Percentiles rank a stretch among this genome's conserved stretches.
These are phyloP conservation scores for Alethe castanea DNA, from an alignment of 2,113 vertebrate species.

Conservation along the genomic window DNA sequence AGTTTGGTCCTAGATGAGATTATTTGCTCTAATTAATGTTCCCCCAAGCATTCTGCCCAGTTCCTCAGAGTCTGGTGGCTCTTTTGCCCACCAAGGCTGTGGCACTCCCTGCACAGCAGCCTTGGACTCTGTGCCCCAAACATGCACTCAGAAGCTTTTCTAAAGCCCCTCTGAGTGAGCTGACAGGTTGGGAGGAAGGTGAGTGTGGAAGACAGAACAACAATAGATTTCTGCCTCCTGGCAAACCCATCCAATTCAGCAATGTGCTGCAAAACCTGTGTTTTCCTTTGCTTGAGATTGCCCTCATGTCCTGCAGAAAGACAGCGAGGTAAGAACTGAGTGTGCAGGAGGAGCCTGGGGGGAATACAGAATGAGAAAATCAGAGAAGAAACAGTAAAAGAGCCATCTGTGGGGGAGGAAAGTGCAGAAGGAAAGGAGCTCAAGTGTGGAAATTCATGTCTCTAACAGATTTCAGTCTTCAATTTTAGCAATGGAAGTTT, in stretches of 20 bases:
- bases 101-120: background rate
- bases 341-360: background rate
- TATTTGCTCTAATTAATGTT: background rate
- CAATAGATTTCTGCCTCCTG: background rate
- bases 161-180: background rate
- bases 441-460: background rate
- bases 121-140: rapidly evolving
- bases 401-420: background rate
- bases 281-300: background rate
- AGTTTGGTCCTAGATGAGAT: background rate
- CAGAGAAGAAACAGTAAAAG: background rate
- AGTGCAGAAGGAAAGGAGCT: background rate
- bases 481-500: background rate
- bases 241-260: background rate
- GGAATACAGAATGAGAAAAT: background rate
- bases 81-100: rapidly evolving
- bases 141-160: rapidly evolving
- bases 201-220: background rate
- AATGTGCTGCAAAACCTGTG: background rate
- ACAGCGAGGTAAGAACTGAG: background rate
- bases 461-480: background rate
- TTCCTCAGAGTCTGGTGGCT: background rate
- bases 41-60: background rate
- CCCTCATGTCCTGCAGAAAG: background rate
- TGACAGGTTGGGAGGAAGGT: background rate